These are phyloP conservation scores for Lasioglossum calceatum DNA, from an alignment of 2,888 invertebrate genomes.

Conservation along the genomic window DNA sequence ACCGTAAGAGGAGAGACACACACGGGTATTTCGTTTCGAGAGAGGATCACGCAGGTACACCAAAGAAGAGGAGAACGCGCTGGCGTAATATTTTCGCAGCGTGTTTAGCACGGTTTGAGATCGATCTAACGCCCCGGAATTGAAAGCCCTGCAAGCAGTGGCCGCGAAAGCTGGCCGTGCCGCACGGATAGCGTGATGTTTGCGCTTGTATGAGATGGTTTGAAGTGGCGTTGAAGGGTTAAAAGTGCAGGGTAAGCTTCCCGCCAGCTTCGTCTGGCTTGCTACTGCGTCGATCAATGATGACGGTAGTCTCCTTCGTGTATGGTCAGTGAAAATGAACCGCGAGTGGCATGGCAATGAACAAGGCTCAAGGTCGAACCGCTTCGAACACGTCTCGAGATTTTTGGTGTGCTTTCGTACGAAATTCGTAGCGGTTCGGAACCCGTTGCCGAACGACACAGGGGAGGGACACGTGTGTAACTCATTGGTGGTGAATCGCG, in stretches of 20 bases:
- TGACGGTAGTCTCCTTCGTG: not conserved
- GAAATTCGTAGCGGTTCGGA: conserved; percentile 6
- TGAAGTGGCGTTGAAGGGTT: conserved; percentile 40
- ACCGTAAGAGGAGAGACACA: not conserved
- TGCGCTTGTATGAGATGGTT: not conserved
- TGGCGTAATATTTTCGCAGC: not conserved
- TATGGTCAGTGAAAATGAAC: conserved; percentile 18
- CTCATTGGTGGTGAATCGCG: conserved; percentile 11
- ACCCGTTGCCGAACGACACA: not conserved
- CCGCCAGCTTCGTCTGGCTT: conserved; percentile 2
- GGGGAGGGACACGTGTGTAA: not conserved
- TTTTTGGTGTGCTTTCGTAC: not conserved
- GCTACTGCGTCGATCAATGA: not conserved
- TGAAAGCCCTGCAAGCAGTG: not conserved
- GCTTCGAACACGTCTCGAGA: not conserved
- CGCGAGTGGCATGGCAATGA: not conserved
- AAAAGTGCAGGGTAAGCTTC: conserved; percentile 43
- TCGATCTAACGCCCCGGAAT: not conserved
- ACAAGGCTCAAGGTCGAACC: not conserved
- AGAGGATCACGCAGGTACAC: no score
- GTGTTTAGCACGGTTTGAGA: not conserved
- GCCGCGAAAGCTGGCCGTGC: not conserved
- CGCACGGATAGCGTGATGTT: not conserved
- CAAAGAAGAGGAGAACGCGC: no score
- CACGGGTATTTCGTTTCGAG: no score